Base-by-base conservation (phyloP, 2,113 vertebrate genomes). In the Neotragus moschatus region DNA sequence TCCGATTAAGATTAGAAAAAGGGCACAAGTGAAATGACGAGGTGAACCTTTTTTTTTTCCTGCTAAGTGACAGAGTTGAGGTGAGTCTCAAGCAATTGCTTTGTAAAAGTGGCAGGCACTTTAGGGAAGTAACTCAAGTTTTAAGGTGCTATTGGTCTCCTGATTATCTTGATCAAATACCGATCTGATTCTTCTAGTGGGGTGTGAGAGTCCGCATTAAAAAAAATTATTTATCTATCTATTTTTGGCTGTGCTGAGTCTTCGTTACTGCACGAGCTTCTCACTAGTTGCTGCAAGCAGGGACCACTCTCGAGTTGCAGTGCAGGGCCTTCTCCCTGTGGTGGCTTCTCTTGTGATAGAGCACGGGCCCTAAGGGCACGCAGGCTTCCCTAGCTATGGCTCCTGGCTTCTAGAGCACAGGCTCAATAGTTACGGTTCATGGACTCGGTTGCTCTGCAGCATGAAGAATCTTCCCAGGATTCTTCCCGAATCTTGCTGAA, bases 21-120 rank as follows among this genome's bases (percentile, higher is more conserved):
- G 19, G 6, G 14, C 16, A 30, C 10, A 16, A 30, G 43, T 39
- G 17, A 92, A 43, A 70, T 53, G 73, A 43, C 73, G 2, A 17
- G 36, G 60, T 55, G 80, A 79, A 43, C 12, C 51, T 36, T 17
- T 58, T 84, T n/a, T 23, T 43, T 39, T 36, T 3, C 51, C 26
- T 77, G 13, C 84, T 30, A 94, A 84, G 51, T 55, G 51, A 90
- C 45, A 95, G 85, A 94, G 28, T 85, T 79, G 55, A 63, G 43
- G 1, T 36, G 53, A 95, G 21, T 88, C n/a, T n/a, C n/a, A n/a
- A n/a, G n/a, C n/a, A n/a, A n/a, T n/a, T n/a, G n/a, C n/a, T n/a
- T n/a, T n/a, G n/a, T n/a, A n/a, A n/a, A n/a, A n/a, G n/a, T n/a
- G n/a, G n/a, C n/a, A n/a, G n/a, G n/a, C n/a, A n/a, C n/a, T n/a